These are phyloP conservation scores for Lutjanus argentimaculatus DNA, from an alignment of 2,797 vertebrate genomes.

Conservation along the genomic window DNA sequence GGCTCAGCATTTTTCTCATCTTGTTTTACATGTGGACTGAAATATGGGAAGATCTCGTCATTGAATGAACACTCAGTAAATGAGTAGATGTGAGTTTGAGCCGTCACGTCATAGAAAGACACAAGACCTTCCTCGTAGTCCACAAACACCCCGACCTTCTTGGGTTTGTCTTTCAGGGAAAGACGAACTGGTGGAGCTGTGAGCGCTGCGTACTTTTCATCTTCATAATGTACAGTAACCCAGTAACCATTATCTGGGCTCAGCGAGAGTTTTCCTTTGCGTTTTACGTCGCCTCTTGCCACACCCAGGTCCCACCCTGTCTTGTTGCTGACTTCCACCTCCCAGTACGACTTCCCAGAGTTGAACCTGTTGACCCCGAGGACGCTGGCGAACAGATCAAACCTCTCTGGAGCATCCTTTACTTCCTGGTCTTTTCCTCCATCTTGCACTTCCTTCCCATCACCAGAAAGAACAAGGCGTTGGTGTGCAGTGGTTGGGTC, in stretches of 20 bases:
- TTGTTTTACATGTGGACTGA: conserved; percentile 65
- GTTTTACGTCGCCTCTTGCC: conserved; percentile 27
- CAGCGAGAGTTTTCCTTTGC: conserved; percentile 49
- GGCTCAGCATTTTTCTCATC: conserved; percentile 52
- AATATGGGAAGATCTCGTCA: conserved; percentile 67
- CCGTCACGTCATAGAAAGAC: conserved; percentile 69
- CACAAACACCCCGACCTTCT: conserved; percentile 72
- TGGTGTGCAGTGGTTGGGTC: conserved; percentile 58
- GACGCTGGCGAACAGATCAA: conserved; percentile 53
- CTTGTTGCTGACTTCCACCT: conserved; percentile 65
- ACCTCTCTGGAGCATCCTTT: conserved; percentile 31
- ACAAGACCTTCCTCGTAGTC: conserved; percentile 64
- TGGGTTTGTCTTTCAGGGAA: conserved; percentile 27
- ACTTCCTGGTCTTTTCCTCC: conserved; percentile 37
- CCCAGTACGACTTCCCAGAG: conserved; percentile 60
- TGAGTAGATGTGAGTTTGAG: conserved; percentile 63
- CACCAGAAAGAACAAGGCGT: conserved; percentile 39
- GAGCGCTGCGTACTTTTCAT: conserved; percentile 56
- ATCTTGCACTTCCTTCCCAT: conserved; percentile 63
- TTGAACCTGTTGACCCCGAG: conserved; percentile 46
- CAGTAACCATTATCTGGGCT: conserved; percentile 69
- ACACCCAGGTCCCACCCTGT: conserved; percentile 70
- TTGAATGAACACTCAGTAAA: conserved; percentile 56
- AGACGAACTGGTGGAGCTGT: conserved; percentile 21
- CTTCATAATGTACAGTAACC: conserved; percentile 65